Evolutionary conservation across 2,888 invertebrate species (phyloP).

Genomic region (Halictus ligatus): DNA sequence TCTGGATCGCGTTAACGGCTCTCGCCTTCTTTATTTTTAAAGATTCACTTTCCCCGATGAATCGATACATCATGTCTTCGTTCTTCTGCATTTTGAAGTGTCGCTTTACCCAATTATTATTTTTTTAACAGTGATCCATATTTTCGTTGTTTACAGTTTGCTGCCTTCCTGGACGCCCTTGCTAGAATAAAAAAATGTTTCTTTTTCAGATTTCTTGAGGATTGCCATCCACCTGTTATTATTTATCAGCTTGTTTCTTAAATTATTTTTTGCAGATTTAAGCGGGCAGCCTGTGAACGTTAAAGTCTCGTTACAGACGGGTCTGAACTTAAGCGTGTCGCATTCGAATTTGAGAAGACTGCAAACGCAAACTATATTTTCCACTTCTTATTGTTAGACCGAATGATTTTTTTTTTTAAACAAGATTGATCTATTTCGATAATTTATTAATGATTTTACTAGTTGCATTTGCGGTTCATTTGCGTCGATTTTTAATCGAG

Average conservation of each 20-base stretch:
- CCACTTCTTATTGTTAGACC: neutral
- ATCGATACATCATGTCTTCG: constrained; percentile 5
- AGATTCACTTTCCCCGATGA: neutral
- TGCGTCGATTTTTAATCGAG: neutral
- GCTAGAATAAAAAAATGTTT: constrained; percentile 13
- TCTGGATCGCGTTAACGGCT: neutral
- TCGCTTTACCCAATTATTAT: neutral
- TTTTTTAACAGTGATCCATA: constrained; percentile 5
- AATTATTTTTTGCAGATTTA: constrained; percentile 10
- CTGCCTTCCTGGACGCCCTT: neutral
- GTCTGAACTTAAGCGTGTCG: neutral
- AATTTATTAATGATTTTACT: neutral
- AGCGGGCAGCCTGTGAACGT: neutral
- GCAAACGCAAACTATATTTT: neutral
- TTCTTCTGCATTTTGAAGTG: constrained; percentile 15
- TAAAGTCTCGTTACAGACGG: neutral
- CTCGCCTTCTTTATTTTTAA: neutral
- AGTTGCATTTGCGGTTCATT: neutral
- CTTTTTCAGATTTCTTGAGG: constrained; percentile 18
- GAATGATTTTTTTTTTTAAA: neutral
- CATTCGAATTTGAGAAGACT: neutral
- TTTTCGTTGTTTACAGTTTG: constrained; percentile 4
- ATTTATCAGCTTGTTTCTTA: neutral
- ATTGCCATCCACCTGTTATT: neutral
- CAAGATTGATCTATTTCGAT: neutral